Conservation (phyloP, 1,140 invertebrate species). For the Eulimnadia texana region DNA sequence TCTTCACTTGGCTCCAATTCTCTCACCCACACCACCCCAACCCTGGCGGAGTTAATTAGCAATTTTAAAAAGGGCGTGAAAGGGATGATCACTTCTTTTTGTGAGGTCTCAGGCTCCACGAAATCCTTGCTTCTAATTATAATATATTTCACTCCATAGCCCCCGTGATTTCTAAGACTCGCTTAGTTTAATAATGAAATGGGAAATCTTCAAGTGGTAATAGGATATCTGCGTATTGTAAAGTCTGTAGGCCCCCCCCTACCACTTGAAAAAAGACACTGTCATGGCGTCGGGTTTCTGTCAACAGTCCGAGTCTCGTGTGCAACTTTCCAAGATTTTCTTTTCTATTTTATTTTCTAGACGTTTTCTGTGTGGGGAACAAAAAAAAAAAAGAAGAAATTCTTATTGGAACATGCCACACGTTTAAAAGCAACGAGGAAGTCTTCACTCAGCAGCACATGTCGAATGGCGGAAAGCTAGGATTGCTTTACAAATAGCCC, state of each 20-base stretch:
- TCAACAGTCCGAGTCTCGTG: neutral
- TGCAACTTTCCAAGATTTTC: neutral
- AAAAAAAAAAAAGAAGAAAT: no score
- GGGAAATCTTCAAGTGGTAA: neutral
- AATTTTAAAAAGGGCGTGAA: neutral
- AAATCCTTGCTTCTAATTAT: no score
- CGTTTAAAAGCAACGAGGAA: neutral
- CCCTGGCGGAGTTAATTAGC: neutral
- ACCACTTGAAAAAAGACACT: neutral
- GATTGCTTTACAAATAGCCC: neutral
- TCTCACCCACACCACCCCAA: neutral
- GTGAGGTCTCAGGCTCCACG: no score
- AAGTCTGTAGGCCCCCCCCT: neutral
- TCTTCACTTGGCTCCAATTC: neutral
- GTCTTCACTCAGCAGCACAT: neutral
- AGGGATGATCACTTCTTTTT: no score
- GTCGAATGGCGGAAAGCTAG: neutral
- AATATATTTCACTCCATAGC: no score
- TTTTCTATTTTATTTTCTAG: neutral
- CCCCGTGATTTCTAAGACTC: no score
- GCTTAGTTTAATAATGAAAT: no score
- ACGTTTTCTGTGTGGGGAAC: no score
- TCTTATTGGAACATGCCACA: neutral
- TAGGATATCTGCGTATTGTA: neutral
- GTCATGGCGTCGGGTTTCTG: neutral